phyloP scores from a whole-genome alignment of 2,888 invertebrate genomes.

The Helicoverpa assulta region DNA sequence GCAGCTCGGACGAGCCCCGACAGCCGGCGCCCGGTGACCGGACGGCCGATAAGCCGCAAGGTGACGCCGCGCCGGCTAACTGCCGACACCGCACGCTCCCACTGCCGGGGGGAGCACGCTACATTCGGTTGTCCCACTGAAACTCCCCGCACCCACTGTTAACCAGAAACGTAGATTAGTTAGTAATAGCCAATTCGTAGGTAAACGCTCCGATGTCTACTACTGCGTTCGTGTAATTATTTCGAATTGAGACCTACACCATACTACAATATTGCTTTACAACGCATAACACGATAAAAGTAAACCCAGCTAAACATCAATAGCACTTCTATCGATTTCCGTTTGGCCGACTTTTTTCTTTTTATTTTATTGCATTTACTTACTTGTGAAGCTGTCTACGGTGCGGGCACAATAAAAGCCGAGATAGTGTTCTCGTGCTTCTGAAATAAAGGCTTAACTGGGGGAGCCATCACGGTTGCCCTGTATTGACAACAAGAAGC shows the following conservation, averaged over 20 bases:
- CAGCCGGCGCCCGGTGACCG: constrained; percentile 71
- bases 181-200: constrained; percentile 66
- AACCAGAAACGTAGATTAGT: constrained; percentile 74
- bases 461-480: constrained; percentile 87
- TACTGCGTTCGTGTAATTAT: constrained; percentile 15
- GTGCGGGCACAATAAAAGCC: constrained; percentile 83
- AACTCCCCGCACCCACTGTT: constrained; percentile 65
- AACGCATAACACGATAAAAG: constrained; percentile 33
- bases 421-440: constrained; percentile 85
- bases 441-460: constrained; percentile 89
- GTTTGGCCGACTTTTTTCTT: constrained; percentile 66
- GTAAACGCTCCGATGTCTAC: constrained; percentile 38
- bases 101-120: constrained; percentile 62
- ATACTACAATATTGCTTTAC: neutral
- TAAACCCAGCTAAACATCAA: constrained; percentile 51
- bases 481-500: constrained; percentile 90
- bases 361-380: constrained; percentile 79
- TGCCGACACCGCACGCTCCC: constrained; percentile 69
- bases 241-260: neutral
- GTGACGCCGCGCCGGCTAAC: constrained; percentile 77
- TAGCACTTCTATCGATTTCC: constrained; percentile 68
- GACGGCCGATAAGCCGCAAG: constrained; percentile 82
- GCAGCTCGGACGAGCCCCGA: constrained; percentile 61
- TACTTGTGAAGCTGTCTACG: constrained; percentile 75
- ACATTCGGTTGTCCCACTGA: constrained; percentile 71